These are phyloP conservation scores for Babyrousa celebensis DNA, from an alignment of 2,797 vertebrate species.

Conservation along the genomic window DNA sequence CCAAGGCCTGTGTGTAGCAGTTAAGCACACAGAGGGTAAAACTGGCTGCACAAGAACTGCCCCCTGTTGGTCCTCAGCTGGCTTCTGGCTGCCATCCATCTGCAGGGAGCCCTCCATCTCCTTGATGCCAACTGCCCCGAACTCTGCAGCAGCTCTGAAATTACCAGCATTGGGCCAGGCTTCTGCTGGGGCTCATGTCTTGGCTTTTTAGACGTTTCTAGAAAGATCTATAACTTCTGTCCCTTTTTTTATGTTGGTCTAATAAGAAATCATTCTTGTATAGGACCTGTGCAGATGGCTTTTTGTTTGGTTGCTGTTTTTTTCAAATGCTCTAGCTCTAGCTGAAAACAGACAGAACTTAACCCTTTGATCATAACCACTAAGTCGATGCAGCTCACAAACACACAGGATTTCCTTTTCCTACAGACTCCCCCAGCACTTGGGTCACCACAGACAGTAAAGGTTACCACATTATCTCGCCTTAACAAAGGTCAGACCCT, in stretches of 20 bases:
- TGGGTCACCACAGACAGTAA: neutral
- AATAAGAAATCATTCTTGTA: constrained; percentile 8
- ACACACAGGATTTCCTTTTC: constrained; percentile 64
- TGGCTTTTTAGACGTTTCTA: neutral
- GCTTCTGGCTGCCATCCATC: neutral
- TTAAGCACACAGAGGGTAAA: neutral
- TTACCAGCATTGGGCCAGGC: too few species aligned
- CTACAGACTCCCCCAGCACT: neutral
- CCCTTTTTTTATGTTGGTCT: constrained; percentile 16
- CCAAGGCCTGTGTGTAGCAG: accelerated
- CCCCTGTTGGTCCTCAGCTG: accelerated
- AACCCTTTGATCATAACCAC: constrained; percentile 16
- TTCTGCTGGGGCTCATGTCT: neutral
- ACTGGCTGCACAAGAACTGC: too few species aligned
- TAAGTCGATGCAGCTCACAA: neutral
- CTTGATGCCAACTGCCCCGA: neutral
- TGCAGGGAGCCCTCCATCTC: neutral
- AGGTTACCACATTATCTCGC: neutral
- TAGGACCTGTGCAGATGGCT: neutral
- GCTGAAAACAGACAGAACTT: constrained; percentile 7
- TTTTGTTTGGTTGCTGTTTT: constrained; percentile 62
- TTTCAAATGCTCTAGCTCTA: neutral
- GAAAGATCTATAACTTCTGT: neutral
- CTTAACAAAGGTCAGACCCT: neutral
- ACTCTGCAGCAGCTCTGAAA: neutral